phyloP scores from a whole-genome alignment of 2,113 vertebrate species.

The Peromyscus leucopus region DNA sequence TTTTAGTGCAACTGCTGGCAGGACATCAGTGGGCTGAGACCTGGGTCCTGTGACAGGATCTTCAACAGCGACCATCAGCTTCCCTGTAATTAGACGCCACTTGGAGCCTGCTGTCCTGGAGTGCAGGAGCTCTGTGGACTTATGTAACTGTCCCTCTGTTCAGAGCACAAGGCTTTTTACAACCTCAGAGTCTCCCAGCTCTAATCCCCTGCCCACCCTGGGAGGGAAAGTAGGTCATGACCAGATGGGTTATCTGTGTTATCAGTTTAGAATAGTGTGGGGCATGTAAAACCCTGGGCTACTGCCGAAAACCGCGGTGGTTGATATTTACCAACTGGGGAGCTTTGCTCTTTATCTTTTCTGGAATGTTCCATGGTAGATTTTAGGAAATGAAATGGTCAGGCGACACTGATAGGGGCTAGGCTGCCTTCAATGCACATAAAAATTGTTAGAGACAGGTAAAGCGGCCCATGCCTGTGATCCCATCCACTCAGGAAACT shows the following conservation, averaged over 20 bases:
- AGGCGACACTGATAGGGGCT: background rate
- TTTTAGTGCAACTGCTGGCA: conserved; percentile 78
- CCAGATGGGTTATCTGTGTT: conserved; percentile 69
- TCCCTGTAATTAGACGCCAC: conserved; percentile 84
- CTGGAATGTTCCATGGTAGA: conserved; percentile 21
- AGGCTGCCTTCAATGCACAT: background rate
- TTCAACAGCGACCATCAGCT: conserved; percentile 75
- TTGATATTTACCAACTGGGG: conserved; percentile 65
- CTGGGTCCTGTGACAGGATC: conserved; percentile 78
- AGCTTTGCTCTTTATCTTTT: conserved; percentile 7
- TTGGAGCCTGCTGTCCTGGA: conserved; percentile 48
- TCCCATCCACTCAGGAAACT: background rate
- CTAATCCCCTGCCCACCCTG: conserved; percentile 69
- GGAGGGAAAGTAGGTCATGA: conserved; percentile 64
- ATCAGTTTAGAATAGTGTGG: conserved; percentile 59
- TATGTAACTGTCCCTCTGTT: conserved; percentile 59
- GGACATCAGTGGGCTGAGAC: conserved; percentile 76
- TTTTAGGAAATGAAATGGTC: conserved; percentile 9
- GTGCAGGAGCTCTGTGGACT: conserved; percentile 41
- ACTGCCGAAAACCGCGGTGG: conserved; percentile 35
- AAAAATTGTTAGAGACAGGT: background rate
- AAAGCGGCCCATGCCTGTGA: background rate
- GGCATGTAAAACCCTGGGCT: conserved; percentile 31
- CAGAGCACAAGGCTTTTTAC: conserved; percentile 65
- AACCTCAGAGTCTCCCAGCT: conserved; percentile 63